Percentiles rank a stretch among this genome's conserved stretches.
Conservation (phyloP, 2,113 vertebrate genomes). For the Scolopax mira region DNA sequence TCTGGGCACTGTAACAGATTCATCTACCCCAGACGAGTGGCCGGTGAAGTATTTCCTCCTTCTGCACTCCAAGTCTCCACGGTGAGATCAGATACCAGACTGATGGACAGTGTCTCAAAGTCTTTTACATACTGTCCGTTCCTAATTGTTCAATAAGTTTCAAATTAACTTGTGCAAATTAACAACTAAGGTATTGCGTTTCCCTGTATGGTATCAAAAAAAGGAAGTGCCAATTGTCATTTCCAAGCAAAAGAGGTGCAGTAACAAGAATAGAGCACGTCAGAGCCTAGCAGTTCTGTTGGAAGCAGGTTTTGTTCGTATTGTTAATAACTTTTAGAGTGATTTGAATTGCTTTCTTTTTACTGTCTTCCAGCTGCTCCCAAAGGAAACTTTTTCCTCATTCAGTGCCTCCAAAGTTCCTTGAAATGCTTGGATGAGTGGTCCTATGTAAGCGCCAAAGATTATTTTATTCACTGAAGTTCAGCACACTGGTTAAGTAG, state of each 20-base stretch:
- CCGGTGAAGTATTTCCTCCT: neutral
- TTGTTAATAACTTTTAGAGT: constrained; percentile 65
- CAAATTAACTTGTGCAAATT: no score
- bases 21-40: neutral
- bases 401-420: constrained; percentile 27
- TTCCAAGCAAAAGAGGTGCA: neutral
- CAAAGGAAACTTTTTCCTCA: constrained; percentile 41
- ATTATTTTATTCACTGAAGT: constrained; percentile 26
- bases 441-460: neutral
- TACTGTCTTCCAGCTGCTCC: constrained; percentile 53
- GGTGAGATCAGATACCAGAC: neutral
- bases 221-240: neutral
- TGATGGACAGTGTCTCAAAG: neutral
- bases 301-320: neutral
- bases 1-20: constrained; percentile 20
- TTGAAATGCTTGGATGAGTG: constrained; percentile 31
- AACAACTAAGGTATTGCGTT: constrained; percentile 21
- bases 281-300: neutral
- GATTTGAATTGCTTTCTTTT: constrained; percentile 42
- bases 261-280: neutral
- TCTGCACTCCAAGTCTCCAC: neutral
- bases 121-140: neutral
- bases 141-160: neutral
- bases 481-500: constrained; percentile 1
- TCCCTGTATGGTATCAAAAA: constrained; percentile 18